Evolutionary conservation across 2,888 invertebrate species (phyloP).

Genomic region (Noctua pronuba): DNA sequence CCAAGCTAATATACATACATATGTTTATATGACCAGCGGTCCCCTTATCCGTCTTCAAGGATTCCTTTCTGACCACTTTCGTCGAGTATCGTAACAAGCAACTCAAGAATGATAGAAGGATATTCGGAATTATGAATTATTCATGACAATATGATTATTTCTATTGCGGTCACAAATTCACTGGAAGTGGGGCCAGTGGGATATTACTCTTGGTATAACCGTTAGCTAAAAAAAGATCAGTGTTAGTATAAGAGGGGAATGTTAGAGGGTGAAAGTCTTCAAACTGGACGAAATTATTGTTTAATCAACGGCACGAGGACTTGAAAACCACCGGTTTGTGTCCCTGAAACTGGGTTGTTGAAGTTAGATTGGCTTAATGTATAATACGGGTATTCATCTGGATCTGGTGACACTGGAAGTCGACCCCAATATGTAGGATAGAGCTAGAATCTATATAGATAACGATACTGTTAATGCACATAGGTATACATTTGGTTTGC

Average conservation of each 20-base stretch:
- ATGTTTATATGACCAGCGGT: conserved; percentile 19
- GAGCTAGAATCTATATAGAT: neutral
- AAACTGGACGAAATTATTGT: neutral
- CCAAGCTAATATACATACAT: conserved; percentile 9
- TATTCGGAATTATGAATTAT: conserved; percentile 45
- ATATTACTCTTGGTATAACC: conserved; percentile 1
- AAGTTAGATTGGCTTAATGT: neutral
- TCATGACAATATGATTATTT: conserved; percentile 49
- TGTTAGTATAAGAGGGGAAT: no score
- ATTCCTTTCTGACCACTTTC: conserved; percentile 35
- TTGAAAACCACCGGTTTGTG: neutral
- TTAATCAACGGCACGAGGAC: neutral
- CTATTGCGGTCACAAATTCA: conserved; percentile 37
- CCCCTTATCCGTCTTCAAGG: conserved; percentile 37
- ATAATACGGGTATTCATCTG: neutral
- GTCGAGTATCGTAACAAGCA: conserved; percentile 45
- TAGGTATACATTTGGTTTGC: no score
- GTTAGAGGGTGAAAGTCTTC: neutral
- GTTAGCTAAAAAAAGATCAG: conserved; percentile 5
- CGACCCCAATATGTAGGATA: neutral
- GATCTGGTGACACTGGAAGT: neutral
- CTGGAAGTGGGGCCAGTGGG: neutral
- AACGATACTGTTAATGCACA: no score
- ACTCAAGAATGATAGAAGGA: conserved; percentile 30
- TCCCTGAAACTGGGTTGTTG: neutral